Conservation (phyloP, 2,113 vertebrate genomes). For the Mustela lutreola region DNA sequence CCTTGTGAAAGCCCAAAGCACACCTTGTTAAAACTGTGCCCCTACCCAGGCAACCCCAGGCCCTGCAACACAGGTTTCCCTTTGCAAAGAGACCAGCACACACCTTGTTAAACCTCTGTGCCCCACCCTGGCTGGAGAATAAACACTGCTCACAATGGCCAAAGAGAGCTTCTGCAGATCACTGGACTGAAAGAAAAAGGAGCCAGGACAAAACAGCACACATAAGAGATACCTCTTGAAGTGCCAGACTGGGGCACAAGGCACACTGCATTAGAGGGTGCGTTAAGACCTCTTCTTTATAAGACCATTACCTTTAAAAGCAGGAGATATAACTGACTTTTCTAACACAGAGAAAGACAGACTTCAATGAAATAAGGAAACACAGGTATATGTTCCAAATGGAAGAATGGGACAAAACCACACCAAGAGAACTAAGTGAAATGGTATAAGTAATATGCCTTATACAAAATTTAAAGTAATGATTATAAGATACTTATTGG, state of each 20-base stretch:
- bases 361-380: no score
- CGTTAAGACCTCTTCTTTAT: neutral
- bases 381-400: no score
- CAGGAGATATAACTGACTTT: no score
- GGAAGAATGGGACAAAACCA: no score
- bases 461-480: neutral
- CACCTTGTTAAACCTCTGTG: neutral
- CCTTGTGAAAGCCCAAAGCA: neutral
- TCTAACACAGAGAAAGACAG: no score
- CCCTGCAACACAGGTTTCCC: neutral
- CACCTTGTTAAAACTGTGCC: neutral
- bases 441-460: no score
- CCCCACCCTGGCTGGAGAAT: neutral
- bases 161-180: neutral
- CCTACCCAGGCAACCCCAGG: neutral
- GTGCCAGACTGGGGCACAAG: neutral
- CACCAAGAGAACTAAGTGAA: no score
- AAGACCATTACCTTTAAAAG: no score
- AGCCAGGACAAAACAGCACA: neutral
- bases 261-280: neutral
- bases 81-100: neutral
- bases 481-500: neutral
- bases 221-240: neutral
- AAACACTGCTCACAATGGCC: neutral
- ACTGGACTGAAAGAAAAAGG: neutral